Evolutionary conservation across 37 sponge, comb jelly and placozoan genomes (phyloP), one percentile per base, ranked within the genome.

Genomic region (Beroe forskalii): DNA sequence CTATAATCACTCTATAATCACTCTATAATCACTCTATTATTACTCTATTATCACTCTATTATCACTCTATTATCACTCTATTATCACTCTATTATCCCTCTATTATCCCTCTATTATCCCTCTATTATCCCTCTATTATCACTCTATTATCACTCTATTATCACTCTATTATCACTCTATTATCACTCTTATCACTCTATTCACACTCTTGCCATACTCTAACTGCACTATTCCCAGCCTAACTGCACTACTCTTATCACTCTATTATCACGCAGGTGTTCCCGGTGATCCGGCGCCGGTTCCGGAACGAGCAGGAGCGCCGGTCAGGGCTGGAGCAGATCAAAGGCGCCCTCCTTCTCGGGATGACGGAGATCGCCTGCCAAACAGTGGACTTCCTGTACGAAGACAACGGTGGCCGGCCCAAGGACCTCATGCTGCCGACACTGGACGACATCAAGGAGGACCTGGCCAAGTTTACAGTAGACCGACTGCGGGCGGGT

Each of bases 361-460:
- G 98, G 8, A 94, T 97, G 95, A 94, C 94, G 38, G 94, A 92
- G 76, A 96, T 97, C 33, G 98, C 98, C 17, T 93, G 92, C 20
- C 94, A 95, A 61, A 97, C 96, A 30, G 98, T 96, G 19, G 98
- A 97, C 92, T 96, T 96, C 62, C 92, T 97, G 61, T 97, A 97
- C 62, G 98, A 97, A 37, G 96, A 95, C 9, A 67, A 67, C 66
- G 96, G 96, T 23, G 94, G 95, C 0, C 91, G 94, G 1, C 98
- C 98, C 2, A 90, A 92, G 67, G 95, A 97, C 42, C 94, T 97
- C 14, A 89, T 89, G 25, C 91, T 96, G 33, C 98, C 98, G 22
- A 96, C 96, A 0, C 93, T 97, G 80, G 98, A 96, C 20, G 95
- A 94, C 40, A 95, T 95, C 62, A 97, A 97, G 76, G 94, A 89